Evolutionary conservation across 2,888 invertebrate species (phyloP).

Genomic region (Dryomyza anilis): DNA sequence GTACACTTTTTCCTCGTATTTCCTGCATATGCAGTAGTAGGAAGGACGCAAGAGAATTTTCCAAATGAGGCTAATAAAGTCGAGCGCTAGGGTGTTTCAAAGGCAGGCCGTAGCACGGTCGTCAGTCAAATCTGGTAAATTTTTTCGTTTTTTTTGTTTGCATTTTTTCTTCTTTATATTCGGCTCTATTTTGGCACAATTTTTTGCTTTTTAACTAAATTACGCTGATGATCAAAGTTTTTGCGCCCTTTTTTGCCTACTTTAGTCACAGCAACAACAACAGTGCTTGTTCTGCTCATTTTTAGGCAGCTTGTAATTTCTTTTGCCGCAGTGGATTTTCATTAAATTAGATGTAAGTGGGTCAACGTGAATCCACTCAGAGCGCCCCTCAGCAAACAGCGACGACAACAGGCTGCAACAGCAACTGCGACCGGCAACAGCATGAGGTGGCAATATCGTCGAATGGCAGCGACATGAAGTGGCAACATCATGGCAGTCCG

Average conservation of each 20-base stretch:
- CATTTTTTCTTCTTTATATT: background rate
- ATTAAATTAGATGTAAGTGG: constrained; percentile 18
- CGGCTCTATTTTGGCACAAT: background rate
- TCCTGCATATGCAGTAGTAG: background rate
- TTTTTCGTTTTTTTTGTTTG: background rate
- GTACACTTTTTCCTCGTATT: background rate
- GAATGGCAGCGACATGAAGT: background rate
- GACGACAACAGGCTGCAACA: too few species aligned
- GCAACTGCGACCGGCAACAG: too few species aligned
- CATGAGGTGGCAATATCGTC: too few species aligned
- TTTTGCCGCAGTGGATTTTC: constrained; percentile 16
- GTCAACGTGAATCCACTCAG: background rate
- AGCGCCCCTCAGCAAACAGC: background rate
- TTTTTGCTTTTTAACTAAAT: constrained; percentile 16
- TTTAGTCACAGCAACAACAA: too few species aligned
- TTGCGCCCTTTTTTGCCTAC: background rate
- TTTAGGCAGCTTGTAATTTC: constrained; percentile 10
- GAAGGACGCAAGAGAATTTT: background rate
- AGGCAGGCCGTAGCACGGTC: background rate
- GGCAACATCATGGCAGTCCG: background rate
- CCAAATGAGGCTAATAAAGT: constrained; percentile 9
- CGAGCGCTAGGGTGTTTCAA: background rate
- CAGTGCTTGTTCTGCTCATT: too few species aligned
- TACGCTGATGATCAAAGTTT: constrained; percentile 17
- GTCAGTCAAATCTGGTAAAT: constrained; percentile 12